These are phyloP conservation scores for Vespertilio murinus DNA, from an alignment of 2,797 vertebrate species.

Conservation along the genomic window DNA sequence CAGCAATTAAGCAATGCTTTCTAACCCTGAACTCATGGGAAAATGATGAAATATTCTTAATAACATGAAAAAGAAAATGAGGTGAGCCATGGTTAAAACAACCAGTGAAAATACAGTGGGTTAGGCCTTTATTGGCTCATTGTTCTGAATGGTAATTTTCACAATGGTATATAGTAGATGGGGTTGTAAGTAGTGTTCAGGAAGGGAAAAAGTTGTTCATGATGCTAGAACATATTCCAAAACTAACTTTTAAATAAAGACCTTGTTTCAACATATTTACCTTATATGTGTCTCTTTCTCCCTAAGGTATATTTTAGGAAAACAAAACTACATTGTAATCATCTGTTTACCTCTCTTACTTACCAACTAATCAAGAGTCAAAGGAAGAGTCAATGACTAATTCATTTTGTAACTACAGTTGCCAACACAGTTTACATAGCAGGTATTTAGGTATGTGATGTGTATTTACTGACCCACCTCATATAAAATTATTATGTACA, in stretches of 20 bases:
- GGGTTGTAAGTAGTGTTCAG: not conserved
- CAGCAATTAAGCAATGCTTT: not conserved
- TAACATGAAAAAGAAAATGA: not conserved
- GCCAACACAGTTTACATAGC: not conserved
- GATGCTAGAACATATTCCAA: not conserved
- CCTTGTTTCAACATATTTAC: not conserved
- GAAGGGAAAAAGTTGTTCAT: not conserved
- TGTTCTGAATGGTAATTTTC: not conserved
- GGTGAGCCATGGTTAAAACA: not conserved
- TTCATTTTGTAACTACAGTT: not conserved
- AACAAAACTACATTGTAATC: not conserved
- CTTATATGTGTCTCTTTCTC: not conserved
- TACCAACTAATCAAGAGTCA: not conserved
- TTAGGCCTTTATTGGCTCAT: not conserved
- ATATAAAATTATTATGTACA: conserved; percentile 44
- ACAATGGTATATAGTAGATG: not conserved
- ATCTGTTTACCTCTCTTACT: not conserved
- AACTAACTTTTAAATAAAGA: conserved; percentile 20
- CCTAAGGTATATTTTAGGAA: not conserved
- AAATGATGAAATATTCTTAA: not conserved
- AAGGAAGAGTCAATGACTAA: not conserved
- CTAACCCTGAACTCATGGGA: not conserved
- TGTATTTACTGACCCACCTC: not conserved
- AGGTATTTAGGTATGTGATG: not conserved
- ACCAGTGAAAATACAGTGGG: not conserved